These are phyloP conservation scores for Lasioglossum morio DNA, from an alignment of 2,888 invertebrate genomes.

Conservation along the genomic window DNA sequence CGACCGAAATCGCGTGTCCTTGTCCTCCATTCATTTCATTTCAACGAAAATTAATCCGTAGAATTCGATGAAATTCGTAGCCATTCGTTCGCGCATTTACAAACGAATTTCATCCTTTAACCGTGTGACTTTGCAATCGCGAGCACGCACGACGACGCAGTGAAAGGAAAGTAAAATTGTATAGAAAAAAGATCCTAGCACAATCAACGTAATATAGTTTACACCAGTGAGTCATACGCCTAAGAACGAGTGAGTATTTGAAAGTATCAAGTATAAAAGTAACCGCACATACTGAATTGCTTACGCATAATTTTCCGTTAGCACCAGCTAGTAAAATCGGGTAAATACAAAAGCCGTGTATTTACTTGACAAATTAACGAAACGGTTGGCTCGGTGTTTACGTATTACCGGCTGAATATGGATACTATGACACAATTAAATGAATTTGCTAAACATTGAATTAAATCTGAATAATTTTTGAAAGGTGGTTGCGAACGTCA, in stretches of 20 bases:
- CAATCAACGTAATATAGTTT: too few species aligned
- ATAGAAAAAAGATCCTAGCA: not conserved
- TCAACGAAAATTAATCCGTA: not conserved
- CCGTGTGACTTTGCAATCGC: not conserved
- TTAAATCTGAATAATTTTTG: not conserved
- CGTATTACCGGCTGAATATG: not conserved
- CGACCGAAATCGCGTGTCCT: not conserved
- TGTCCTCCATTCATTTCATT: not conserved
- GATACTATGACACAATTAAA: not conserved
- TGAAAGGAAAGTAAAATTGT: not conserved
- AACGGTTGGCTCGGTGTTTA: not conserved
- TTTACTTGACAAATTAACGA: not conserved
- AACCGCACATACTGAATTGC: not conserved
- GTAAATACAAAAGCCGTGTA: not conserved
- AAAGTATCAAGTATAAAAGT: not conserved
- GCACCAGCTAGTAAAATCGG: not conserved
- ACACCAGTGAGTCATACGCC: not conserved
- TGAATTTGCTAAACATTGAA: not conserved
- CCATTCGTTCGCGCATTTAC: not conserved
- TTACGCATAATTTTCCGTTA: not conserved
- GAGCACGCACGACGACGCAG: not conserved
- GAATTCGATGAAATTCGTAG: too few species aligned
- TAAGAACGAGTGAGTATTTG: not conserved
- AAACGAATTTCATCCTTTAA: too few species aligned
- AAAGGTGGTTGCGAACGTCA: too few species aligned